A percentile compares a stretch with the other conserved stretches of the same genome.
phyloP scores from a whole-genome alignment of 2,888 invertebrate genomes.

The Timema podura region DNA sequence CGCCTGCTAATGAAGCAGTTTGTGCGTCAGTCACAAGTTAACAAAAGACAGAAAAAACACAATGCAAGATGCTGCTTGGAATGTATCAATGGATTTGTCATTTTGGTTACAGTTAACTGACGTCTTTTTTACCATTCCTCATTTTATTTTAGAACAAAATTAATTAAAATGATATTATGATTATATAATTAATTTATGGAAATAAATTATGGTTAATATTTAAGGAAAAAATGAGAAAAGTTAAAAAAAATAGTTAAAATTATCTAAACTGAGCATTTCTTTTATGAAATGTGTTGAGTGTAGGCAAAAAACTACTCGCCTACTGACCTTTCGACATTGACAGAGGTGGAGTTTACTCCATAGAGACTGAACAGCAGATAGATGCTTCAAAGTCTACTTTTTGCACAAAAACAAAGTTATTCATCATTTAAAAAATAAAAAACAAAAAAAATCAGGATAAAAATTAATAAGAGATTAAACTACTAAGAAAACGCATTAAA shows the following conservation, averaged over 20 bases:
- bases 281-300: too few species aligned
- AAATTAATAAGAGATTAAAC: slow-evolving; percentile 25
- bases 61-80: slow-evolving; percentile 28
- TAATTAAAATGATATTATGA: not conserved
- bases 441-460: slow-evolving; percentile 27
- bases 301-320: too few species aligned
- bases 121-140: slow-evolving; percentile 7
- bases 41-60: slow-evolving; percentile 23
- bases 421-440: slow-evolving; percentile 26
- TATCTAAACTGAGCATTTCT: too few species aligned
- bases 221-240: not conserved
- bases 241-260: too few species aligned
- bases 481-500: slow-evolving; percentile 26
- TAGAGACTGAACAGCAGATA: slow-evolving; percentile 36
- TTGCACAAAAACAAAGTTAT: slow-evolving; percentile 21
- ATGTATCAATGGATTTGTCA: slow-evolving; percentile 29
- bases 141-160: not conserved
- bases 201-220: not conserved
- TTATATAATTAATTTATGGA: not conserved
- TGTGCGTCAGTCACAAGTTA: slow-evolving; percentile 28
- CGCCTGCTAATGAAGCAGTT: slow-evolving; percentile 37
- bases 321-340: not conserved
- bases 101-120: slow-evolving; percentile 15
- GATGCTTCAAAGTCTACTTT: slow-evolving; percentile 24
- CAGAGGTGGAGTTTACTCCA: slow-evolving; percentile 52